phyloP scores from a whole-genome alignment of 35 echinoderm and acorn worm genomes.

The Lytechinus pictus region DNA sequence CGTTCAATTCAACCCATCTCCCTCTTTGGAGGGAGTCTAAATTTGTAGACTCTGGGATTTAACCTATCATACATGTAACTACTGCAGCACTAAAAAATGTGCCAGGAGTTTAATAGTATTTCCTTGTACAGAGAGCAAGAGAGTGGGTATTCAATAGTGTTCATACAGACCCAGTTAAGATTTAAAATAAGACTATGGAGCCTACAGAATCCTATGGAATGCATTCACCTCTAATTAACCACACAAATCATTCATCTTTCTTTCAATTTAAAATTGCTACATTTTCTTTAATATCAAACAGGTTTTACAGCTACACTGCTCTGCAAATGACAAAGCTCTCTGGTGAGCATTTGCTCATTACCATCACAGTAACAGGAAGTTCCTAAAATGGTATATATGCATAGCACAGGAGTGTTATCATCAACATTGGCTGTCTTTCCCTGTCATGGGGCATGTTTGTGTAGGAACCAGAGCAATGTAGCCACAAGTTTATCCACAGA shows the following conservation, averaged over 20 bases:
- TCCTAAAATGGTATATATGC: neutral
- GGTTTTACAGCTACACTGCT: neutral
- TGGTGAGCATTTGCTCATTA: neutral
- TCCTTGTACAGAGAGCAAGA: neutral
- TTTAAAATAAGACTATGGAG: neutral
- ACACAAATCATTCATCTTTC: constrained; percentile 12
- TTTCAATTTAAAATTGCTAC: neutral
- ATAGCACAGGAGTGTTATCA: neutral
- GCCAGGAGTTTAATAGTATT: neutral
- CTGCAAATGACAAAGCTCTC: constrained; percentile 3
- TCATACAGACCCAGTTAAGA: neutral
- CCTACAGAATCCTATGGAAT: constrained; percentile 33
- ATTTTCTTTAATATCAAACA: neutral
- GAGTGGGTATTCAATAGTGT: neutral
- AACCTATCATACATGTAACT: neutral
- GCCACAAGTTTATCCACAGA: neutral
- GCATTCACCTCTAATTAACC: constrained; percentile 40
- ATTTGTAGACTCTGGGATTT: neutral
- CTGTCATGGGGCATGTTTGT: neutral
- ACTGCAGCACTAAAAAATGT: neutral
- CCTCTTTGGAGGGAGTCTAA: neutral
- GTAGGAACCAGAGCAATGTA: neutral
- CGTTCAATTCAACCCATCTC: neutral
- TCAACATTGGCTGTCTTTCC: neutral
- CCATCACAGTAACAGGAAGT: neutral